phyloP scores from a whole-genome alignment of 2,888 invertebrate genomes.

The Abrostola triplasia region DNA sequence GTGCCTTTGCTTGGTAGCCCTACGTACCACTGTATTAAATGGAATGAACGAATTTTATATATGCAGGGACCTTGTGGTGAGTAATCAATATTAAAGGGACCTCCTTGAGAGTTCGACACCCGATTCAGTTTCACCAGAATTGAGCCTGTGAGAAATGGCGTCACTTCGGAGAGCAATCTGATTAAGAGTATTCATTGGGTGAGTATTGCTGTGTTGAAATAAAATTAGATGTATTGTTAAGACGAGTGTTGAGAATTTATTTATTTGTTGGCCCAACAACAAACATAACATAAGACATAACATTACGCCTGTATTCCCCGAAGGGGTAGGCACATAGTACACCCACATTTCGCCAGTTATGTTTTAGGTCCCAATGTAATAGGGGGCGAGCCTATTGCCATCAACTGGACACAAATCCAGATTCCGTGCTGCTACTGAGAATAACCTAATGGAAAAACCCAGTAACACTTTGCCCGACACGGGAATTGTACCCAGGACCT shows the following conservation, averaged over 20 bases:
- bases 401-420: too few relatives aligned
- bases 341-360: too few relatives aligned
- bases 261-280: too few relatives aligned
- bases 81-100: constrained; percentile 63
- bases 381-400: too few relatives aligned
- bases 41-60: constrained; percentile 65
- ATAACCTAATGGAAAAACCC: too few relatives aligned
- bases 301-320: too few relatives aligned
- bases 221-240: background rate
- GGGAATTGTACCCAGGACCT: too few relatives aligned
- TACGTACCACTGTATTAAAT: constrained; percentile 58
- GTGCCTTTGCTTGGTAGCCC: constrained; percentile 41
- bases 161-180: constrained; percentile 31
- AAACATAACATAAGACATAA: too few relatives aligned
- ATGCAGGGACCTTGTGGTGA: constrained; percentile 57
- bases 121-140: constrained; percentile 52
- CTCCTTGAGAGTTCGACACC: constrained; percentile 44
- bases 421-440: too few relatives aligned
- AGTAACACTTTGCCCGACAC: too few relatives aligned
- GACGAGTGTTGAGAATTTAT: background rate
- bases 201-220: background rate
- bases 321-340: too few relatives aligned
- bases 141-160: constrained; percentile 52
- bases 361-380: too few relatives aligned
- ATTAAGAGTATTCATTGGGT: constrained; percentile 15